phyloP scores from a whole-genome alignment of 2,113 vertebrate genomes.

The Natator depressus region DNA sequence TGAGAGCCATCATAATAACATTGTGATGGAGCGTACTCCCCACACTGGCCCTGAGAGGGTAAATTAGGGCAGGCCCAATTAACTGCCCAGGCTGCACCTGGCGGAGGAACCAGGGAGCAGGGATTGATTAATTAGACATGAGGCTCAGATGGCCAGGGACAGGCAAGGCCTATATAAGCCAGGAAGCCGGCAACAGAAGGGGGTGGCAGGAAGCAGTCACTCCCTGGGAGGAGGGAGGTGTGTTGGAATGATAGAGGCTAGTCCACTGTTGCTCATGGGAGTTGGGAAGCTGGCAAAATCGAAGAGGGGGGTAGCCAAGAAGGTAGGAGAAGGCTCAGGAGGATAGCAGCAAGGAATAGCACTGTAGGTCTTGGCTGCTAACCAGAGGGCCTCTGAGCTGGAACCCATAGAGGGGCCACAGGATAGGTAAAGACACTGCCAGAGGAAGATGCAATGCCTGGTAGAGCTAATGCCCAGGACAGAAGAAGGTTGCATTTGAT shows the following conservation, averaged over 20 bases:
- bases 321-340: neutral
- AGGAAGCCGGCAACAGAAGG: neutral
- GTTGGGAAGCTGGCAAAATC: neutral
- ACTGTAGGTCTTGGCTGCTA: neutral
- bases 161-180: neutral
- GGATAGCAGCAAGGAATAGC: neutral
- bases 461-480: neutral
- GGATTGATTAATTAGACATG: neutral
- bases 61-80: neutral
- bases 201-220: neutral
- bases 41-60: neutral
- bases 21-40: neutral
- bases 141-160: neutral
- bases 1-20: neutral
- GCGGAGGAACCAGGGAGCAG: neutral
- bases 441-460: neutral
- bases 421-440: neutral
- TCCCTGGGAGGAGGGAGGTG: neutral
- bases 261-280: neutral
- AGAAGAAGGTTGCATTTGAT: fast-evolving
- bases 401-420: neutral
- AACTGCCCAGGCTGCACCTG: neutral
- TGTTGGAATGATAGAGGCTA: neutral
- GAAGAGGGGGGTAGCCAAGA: neutral
- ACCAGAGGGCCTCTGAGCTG: no score